Evolutionary conservation across 2,113 vertebrate species (phyloP).

Genomic region (Marmota monax): DNA sequence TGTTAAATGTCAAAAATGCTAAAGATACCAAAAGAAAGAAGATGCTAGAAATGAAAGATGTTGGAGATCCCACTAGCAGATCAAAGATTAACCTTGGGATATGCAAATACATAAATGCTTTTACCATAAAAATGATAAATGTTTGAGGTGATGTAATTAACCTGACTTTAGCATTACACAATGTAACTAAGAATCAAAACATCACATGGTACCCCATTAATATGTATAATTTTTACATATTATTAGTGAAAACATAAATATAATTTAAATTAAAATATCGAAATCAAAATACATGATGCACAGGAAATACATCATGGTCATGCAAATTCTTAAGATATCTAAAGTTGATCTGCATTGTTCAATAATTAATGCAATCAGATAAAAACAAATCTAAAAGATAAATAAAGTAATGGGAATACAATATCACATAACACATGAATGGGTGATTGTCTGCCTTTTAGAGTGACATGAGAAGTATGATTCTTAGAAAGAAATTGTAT

Average conservation of each 20-base stretch:
- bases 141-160: not conserved
- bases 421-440: not conserved
- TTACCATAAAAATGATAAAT: not conserved
- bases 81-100: not conserved
- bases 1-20: not conserved
- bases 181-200: not conserved
- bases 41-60: not conserved
- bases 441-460: not conserved
- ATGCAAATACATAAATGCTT: not conserved
- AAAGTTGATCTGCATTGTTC: not conserved
- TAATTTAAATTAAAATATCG: not conserved
- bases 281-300: not conserved
- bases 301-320: not conserved
- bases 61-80: not conserved
- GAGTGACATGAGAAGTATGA: not conserved
- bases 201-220: not conserved
- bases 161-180: not conserved
- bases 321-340: not conserved
- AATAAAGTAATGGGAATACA: not conserved
- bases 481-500: not conserved
- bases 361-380: not conserved
- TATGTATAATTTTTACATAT: not conserved
- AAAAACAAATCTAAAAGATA: not conserved
- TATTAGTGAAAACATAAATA: not conserved
- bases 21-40: not conserved